Conservation (phyloP, 1,140 invertebrate species). For the Colletes gigas region DNA sequence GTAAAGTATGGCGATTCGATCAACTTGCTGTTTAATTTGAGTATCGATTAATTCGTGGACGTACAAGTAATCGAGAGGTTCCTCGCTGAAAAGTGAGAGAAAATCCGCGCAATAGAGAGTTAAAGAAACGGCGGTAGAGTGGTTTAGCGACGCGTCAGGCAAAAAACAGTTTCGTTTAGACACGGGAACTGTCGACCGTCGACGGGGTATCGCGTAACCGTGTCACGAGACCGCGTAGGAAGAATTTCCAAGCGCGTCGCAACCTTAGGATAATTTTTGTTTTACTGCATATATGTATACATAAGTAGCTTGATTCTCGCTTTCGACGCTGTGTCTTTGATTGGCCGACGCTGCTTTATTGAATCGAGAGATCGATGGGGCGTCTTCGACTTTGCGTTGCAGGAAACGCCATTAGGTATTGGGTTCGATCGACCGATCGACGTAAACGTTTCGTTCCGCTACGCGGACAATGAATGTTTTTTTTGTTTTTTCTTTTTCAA, state of each 20-base stretch:
- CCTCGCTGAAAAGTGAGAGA: too few relatives aligned
- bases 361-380: neutral
- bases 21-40: too few relatives aligned
- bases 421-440: constrained; percentile 18
- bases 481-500: too few relatives aligned
- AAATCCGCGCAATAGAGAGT: too few relatives aligned
- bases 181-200: neutral
- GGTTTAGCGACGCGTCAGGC: constrained; percentile 28
- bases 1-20: too few relatives aligned
- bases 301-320: constrained; percentile 19
- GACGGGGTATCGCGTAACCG: neutral
- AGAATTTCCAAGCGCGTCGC: constrained; percentile 32
- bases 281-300: neutral
- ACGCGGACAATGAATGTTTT: neutral
- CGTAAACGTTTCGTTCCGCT: neutral
- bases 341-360: neutral
- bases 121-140: neutral
- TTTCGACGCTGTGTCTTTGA: constrained; percentile 7
- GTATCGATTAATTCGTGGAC: too few relatives aligned
- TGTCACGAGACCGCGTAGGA: constrained; percentile 7
- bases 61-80: too few relatives aligned
- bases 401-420: constrained; percentile 53
- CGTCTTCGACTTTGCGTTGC: constrained; percentile 44
- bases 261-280: constrained; percentile 36
- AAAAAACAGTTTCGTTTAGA: neutral